Evolutionary conservation across 1,140 invertebrate species (phyloP).

Genomic region (Dendrolimus punctatus): DNA sequence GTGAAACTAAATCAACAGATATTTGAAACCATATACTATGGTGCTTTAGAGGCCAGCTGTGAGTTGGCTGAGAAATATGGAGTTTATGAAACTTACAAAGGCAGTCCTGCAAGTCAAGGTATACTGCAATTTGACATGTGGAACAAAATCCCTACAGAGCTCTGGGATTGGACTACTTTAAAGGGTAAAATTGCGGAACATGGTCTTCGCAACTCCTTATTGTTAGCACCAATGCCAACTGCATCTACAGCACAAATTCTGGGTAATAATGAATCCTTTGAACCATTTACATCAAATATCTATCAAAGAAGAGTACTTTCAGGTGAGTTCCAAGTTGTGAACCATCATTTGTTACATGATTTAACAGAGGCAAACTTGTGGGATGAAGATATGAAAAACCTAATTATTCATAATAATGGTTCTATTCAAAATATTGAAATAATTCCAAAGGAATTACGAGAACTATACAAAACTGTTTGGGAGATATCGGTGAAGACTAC

Average conservation of each 20-base stretch:
- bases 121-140: conserved; percentile 99
- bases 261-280: conserved; percentile 98
- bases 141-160: conserved; percentile 86
- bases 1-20: conserved; percentile 94
- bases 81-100: conserved; percentile 92
- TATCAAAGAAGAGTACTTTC: conserved; percentile 95
- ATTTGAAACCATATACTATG: conserved; percentile 99
- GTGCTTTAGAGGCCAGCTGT: conserved; percentile 96
- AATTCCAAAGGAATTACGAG: conserved; percentile 93
- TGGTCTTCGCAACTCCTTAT: conserved; percentile 95
- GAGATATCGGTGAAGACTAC: conserved; percentile 96
- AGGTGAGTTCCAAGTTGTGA: conserved; percentile 93
- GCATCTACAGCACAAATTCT: conserved; percentile 99
- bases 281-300: conserved; percentile 98
- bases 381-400: conserved; percentile 97
- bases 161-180: conserved; percentile 92
- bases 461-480: conserved; percentile 98
- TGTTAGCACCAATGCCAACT: conserved; percentile 98
- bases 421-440: conserved; percentile 93
- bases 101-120: conserved; percentile 94
- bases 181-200: conserved; percentile 91
- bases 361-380: conserved; percentile 92
- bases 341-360: conserved; percentile 96
- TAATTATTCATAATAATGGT: conserved; percentile 92
- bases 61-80: conserved; percentile 93